Base-by-base conservation (phyloP, 2,797 vertebrate genomes). In the Selene dorsalis region DNA sequence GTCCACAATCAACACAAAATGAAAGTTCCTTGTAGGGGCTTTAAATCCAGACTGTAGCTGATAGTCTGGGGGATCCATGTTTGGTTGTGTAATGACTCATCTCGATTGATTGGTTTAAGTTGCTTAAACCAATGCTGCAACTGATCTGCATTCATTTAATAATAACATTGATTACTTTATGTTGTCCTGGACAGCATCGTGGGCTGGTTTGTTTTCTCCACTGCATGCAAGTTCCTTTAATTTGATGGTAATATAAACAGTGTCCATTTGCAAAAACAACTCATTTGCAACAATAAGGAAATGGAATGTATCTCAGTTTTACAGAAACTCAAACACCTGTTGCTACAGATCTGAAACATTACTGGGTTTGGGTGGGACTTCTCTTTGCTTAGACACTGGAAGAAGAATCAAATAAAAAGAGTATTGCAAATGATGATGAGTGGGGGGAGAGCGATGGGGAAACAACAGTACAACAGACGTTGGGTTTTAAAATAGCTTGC, bases 91-190 rank as follows among this genome's bases (percentile, higher is more conserved):
- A 20, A n/a, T 74, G 65, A 77, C 32, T 71, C 1, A 47, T 61
- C 17, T 3, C 22, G 58, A 57, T 50, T 64, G 50, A 74, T 61
- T 63, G 75, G 41, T 38, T 26, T 10, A 41, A 71, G 53, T 74
- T 57, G 59, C 58, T 76, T 66, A 84, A 74, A 69, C 69, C 53
- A 65, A 65, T 73, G 67, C 53, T 52, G 60, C 5, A 12, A 48
- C 43, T 79, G 77, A 66, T 77, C 38, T 52, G 63, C 47, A 67
- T 77, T 83, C 82, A 79, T 24, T 41, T 72, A 35, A 69, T 69
- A 39, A 84, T 61, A 24, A 39, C 67, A 84, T n/a, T 78, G 80
- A 84, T 69, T 77, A 78, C 60, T 53, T 48, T 81, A 67, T 83
- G 78, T 83, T 75, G 55, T 77, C 73, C 69, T 61, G 77, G 77